phyloP scores from a whole-genome alignment of 1,140 invertebrate species.

The Papilio polyxenes region DNA sequence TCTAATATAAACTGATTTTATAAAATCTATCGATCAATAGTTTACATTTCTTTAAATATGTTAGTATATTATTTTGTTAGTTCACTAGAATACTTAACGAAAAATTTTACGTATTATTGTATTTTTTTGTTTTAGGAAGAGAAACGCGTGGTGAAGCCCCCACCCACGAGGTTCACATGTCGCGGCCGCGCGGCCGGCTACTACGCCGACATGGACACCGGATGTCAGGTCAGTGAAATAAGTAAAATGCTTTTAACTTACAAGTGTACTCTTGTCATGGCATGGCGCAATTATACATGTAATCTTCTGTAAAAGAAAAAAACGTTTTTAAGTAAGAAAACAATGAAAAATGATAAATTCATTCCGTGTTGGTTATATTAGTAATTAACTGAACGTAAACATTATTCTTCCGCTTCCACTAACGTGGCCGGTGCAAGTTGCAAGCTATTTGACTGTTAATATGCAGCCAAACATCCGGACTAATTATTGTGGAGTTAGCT shows the following conservation, averaged over 20 bases:
- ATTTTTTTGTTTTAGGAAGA: constrained; percentile 47
- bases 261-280: background rate
- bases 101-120: background rate
- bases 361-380: background rate
- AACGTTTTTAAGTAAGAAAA: background rate
- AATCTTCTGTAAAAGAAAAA: background rate
- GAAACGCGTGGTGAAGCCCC: constrained; percentile 45
- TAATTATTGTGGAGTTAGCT: background rate
- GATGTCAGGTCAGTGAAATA: constrained; percentile 82
- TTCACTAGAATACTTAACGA: too few relatives aligned
- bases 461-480: background rate
- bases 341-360: background rate
- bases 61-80: too few relatives aligned
- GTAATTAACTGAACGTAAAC: background rate
- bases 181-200: constrained; percentile 84
- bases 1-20: background rate
- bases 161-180: constrained; percentile 82
- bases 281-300: too few relatives aligned
- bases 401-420: background rate
- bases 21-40: background rate
- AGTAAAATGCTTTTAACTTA: background rate
- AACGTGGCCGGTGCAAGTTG: background rate
- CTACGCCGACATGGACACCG: constrained; percentile 88
- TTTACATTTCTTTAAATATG: too few relatives aligned
- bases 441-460: background rate